These are phyloP conservation scores for Zhengitettix transpicula DNA, from an alignment of 2,888 invertebrate genomes.

Conservation along the genomic window DNA sequence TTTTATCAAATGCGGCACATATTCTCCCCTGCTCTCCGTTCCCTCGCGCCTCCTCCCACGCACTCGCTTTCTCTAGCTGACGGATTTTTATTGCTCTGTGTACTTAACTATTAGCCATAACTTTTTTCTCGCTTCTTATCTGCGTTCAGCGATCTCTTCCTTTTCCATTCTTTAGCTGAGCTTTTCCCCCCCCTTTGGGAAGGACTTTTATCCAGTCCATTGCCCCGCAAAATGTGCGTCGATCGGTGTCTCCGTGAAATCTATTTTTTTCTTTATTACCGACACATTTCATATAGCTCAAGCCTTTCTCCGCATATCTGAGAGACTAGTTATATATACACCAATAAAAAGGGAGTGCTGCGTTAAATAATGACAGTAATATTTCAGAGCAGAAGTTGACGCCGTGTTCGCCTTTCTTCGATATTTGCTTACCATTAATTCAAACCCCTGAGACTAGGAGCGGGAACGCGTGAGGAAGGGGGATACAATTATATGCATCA, in stretches of 20 bases:
- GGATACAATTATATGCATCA: too few relatives aligned
- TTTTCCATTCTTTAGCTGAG: neutral
- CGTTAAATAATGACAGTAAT: neutral
- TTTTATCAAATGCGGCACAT: constrained; percentile 13
- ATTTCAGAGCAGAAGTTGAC: neutral
- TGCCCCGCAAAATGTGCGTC: constrained; percentile 3
- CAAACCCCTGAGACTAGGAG: too few relatives aligned
- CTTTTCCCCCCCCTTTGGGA: neutral
- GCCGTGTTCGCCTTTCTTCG: too few relatives aligned
- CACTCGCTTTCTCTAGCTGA: constrained; percentile 3
- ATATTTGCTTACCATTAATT: too few relatives aligned
- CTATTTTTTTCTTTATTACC: constrained; percentile 5
- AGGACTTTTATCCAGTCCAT: neutral
- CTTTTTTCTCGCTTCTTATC: constrained; percentile 6
- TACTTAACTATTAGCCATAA: constrained; percentile 14
- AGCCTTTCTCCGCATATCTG: neutral
- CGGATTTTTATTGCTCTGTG: constrained; percentile 13
- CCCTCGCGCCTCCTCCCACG: neutral
- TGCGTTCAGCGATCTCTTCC: neutral
- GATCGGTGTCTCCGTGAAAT: constrained; percentile 1
- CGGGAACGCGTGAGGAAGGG: too few relatives aligned
- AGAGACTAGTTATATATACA: neutral
- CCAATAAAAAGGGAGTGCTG: neutral
- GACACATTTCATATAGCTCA: neutral
- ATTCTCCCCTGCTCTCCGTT: constrained; percentile 1